Percentiles rank a stretch among this genome's conserved stretches.
Conservation (phyloP, 2,113 vertebrate genomes). For the Rynchops niger region DNA sequence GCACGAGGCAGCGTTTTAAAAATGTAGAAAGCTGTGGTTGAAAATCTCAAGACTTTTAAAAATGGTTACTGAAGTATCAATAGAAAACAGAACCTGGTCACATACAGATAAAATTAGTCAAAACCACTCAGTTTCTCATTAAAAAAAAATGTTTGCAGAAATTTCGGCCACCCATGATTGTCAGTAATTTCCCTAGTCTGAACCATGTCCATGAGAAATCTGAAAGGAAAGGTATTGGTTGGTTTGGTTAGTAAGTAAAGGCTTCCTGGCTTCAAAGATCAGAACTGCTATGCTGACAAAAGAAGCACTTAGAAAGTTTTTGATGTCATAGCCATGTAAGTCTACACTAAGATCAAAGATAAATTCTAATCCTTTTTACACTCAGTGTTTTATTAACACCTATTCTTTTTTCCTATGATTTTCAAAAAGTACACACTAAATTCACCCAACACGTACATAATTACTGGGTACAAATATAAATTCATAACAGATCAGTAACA, state of each 20-base stretch:
- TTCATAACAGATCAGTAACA: not conserved
- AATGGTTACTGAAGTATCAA: not conserved
- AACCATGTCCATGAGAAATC: not conserved
- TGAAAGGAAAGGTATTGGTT: not conserved
- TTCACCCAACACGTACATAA: not conserved
- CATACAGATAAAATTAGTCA: not conserved
- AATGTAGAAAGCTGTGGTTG: not conserved
- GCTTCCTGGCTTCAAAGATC: not conserved
- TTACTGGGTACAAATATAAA: not conserved
- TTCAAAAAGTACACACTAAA: not conserved
- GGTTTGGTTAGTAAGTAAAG: not conserved
- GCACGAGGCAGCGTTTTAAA: not conserved
- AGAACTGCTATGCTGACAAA: not conserved
- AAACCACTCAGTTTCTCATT: fast-evolving
- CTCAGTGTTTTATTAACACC: not conserved
- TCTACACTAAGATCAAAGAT: not conserved
- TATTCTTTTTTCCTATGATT: not conserved
- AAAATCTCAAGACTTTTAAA: not conserved
- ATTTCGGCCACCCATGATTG: not conserved
- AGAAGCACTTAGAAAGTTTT: not conserved
- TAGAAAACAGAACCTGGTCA: not conserved
- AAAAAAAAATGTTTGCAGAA: not conserved
- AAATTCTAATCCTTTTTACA: not conserved
- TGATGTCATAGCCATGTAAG: not conserved
- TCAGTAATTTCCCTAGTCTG: not conserved